phyloP scores from a whole-genome alignment of 2,797 vertebrate species.

The Eulemur coronatus region DNA sequence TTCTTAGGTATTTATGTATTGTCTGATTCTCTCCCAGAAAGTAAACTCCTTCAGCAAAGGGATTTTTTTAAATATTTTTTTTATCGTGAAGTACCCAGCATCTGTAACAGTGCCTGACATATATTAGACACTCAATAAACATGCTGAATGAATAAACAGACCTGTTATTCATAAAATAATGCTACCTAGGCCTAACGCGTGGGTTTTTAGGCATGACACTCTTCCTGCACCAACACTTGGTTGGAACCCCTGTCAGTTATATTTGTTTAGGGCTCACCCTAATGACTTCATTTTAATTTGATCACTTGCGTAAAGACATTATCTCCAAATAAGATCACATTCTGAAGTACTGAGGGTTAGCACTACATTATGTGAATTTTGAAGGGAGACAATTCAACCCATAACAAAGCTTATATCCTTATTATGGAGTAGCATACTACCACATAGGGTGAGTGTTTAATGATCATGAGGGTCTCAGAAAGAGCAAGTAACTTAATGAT shows the following conservation, averaged over 20 bases:
- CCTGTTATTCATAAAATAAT: background rate
- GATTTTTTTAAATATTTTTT: background rate
- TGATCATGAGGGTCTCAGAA: background rate
- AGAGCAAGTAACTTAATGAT: background rate
- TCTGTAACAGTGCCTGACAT: background rate
- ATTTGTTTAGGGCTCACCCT: background rate
- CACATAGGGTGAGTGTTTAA: background rate
- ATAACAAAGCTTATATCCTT: background rate
- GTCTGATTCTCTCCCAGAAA: background rate
- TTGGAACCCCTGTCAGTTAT: background rate
- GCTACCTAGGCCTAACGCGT: background rate
- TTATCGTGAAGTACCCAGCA: background rate
- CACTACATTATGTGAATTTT: background rate
- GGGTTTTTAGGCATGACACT: background rate
- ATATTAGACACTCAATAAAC: background rate
- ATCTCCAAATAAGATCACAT: conserved; percentile 18
- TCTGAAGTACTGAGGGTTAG: background rate
- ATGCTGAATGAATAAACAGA: background rate
- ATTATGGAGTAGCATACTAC: background rate
- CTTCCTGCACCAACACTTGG: background rate
- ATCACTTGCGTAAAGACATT: background rate
- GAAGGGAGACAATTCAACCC: background rate
- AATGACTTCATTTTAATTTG: conserved; percentile 37
- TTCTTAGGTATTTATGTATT: background rate
- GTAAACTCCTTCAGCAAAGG: background rate